Evolutionary conservation across 2,113 vertebrate species (phyloP).

Genomic region (Laticauda laticaudata): DNA sequence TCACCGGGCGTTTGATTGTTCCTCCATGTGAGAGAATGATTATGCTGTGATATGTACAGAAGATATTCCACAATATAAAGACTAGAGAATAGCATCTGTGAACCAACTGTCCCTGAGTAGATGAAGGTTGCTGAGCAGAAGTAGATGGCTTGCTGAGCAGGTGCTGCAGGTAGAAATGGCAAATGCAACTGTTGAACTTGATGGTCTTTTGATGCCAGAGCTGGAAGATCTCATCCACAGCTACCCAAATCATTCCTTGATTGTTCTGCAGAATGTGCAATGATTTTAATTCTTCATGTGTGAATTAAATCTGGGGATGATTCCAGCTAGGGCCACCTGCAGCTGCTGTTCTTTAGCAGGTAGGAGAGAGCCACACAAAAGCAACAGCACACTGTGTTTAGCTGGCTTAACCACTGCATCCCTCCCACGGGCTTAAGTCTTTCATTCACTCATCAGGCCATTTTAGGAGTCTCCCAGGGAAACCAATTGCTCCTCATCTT

Average conservation of each 20-base stretch:
- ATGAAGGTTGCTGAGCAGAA: neutral
- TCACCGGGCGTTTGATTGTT: neutral
- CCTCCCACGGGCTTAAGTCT: neutral
- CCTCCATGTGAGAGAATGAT: neutral
- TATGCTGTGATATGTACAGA: neutral
- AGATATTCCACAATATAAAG: neutral
- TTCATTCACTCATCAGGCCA: neutral
- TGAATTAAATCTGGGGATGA: neutral
- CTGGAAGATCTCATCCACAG: neutral
- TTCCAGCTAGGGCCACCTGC: neutral
- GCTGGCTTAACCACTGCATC: neutral
- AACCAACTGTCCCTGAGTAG: neutral
- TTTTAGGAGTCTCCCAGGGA: neutral
- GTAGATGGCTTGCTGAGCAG: neutral
- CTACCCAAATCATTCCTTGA: neutral
- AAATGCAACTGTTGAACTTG: neutral
- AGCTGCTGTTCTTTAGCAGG: neutral
- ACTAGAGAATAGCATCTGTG: neutral
- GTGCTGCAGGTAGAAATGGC: neutral
- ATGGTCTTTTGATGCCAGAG: neutral
- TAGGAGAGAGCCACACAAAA: neutral
- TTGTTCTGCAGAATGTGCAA: neutral
- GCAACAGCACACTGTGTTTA: neutral
- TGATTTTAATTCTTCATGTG: neutral
- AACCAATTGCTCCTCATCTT: neutral